These are phyloP conservation scores for Empis livida DNA, from an alignment of 2,888 invertebrate genomes.

Conservation along the genomic window DNA sequence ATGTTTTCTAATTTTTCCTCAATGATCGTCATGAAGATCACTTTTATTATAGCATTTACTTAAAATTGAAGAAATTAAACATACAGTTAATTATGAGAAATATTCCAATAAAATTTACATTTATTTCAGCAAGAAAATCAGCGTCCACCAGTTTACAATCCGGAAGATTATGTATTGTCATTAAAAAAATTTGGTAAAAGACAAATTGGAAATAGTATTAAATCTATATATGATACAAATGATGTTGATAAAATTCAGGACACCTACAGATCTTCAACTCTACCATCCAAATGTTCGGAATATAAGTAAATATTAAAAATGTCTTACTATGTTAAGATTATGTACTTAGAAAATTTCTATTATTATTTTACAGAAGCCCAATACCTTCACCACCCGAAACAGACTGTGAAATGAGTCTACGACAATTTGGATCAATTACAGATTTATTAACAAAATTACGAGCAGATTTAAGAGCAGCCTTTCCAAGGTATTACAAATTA, in stretches of 20 bases:
- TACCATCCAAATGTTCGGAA: constrained; percentile 31
- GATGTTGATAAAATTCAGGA: constrained; percentile 19
- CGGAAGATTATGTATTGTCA: constrained; percentile 74
- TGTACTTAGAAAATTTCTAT: background rate
- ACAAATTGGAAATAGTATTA: constrained; percentile 21
- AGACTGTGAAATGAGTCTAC: constrained; percentile 72
- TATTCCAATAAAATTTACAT: too few relatives aligned
- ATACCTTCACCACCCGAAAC: constrained; percentile 45
- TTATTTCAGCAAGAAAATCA: constrained; percentile 52
- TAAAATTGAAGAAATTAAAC: too few relatives aligned
- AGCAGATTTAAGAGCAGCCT: constrained; percentile 73
- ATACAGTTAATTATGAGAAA: too few relatives aligned
- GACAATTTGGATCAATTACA: constrained; percentile 76
- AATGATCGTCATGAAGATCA: too few relatives aligned
- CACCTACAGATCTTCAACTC: constrained; percentile 27
- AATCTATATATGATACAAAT: constrained; percentile 32
- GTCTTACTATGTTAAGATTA: background rate
- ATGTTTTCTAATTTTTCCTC: background rate
- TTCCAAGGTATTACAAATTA: constrained; percentile 63
- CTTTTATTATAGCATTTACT: too few relatives aligned
- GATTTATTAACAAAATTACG: constrained; percentile 76
- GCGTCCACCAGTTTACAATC: constrained; percentile 78
- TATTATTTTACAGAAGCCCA: constrained; percentile 42
- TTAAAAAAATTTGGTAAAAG: constrained; percentile 61
- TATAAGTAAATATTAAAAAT: constrained; percentile 26